Evolutionary conservation across 2,888 invertebrate species (phyloP), one percentile per base, ranked within the genome.

Genomic region (Microlaimidae sp.): DNA sequence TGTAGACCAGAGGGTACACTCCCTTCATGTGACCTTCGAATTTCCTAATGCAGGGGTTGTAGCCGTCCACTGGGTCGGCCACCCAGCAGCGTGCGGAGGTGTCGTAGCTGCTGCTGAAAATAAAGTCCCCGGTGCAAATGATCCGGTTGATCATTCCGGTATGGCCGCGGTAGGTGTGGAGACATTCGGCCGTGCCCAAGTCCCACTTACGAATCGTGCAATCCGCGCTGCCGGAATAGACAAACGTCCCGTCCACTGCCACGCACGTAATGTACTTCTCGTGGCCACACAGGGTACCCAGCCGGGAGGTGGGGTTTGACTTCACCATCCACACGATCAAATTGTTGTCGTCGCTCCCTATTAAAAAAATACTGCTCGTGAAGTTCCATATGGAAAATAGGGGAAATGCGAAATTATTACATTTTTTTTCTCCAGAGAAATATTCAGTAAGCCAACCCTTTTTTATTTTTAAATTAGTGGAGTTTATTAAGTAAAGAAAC

Each of bases 141-240:
- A 75, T 66, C 3, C 74, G 65, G 61, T 74, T 74, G 19, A 75
- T 66, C 24, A 74, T 67, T 1, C 73, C 70, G 5, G 63, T 66
- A 60, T 75, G 75, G 1, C 75, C 75, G 2, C 64, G 59, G 59
- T 72, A 71, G 23, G 71, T 65, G 52, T 69, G 66, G 27, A 74
- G 61, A 59, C 75, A 75, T 54, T 74, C 71, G 38, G 47, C 74
- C 32, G 71, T 71, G 57, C 69, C 69, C 58, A 76, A 73, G 61
- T 74, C 73, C 76, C 76, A 76, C 60, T 76, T 75, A 43, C 72
- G 65, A 50, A 76, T 63, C 2, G 75, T 74, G 52, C 67, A 66
- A 61, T 76, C 76, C 3, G 74, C 73, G 56, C 73, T 72, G 51
- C 75, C 75, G 28, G 74, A 74, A 7, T 75, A 51, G 27, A 75